Evolutionary conservation across 2,888 invertebrate genomes (phyloP).

Genomic region (Agrochola circellaris): DNA sequence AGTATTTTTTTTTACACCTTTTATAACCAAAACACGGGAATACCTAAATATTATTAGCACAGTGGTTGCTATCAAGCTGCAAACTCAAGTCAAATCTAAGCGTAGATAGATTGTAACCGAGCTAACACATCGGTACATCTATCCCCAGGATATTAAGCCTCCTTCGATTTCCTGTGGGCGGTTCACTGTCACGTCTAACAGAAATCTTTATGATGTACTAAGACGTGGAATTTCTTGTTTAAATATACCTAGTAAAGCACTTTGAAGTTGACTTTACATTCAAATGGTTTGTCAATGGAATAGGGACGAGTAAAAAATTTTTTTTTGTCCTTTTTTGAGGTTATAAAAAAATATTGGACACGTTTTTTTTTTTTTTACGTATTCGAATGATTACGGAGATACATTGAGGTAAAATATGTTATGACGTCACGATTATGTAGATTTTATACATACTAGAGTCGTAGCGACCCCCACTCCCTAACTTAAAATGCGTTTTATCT

Average conservation of each 20-base stretch:
- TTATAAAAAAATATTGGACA: no score
- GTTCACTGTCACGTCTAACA: slow-evolving; percentile 7
- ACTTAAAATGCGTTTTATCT: no score
- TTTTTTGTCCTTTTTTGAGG: no score
- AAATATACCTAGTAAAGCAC: neutral
- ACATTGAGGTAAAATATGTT: no score
- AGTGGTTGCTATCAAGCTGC: neutral
- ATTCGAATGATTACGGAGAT: no score
- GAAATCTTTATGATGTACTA: slow-evolving; percentile 18
- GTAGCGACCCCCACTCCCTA: no score
- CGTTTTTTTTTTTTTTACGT: no score
- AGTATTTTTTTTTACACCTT: no score
- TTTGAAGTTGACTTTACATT: neutral
- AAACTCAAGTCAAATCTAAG: neutral
- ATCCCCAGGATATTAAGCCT: slow-evolving; percentile 33
- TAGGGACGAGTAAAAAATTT: no score
- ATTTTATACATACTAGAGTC: no score
- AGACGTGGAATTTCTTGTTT: neutral
- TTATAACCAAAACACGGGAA: neutral
- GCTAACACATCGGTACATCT: neutral
- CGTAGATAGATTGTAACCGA: neutral
- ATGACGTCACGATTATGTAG: no score
- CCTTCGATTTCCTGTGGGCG: slow-evolving; percentile 36
- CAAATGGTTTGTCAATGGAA: neutral
- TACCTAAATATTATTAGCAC: neutral